phyloP scores from a whole-genome alignment of 2,113 vertebrate species.

The Cheilinus undulatus region DNA sequence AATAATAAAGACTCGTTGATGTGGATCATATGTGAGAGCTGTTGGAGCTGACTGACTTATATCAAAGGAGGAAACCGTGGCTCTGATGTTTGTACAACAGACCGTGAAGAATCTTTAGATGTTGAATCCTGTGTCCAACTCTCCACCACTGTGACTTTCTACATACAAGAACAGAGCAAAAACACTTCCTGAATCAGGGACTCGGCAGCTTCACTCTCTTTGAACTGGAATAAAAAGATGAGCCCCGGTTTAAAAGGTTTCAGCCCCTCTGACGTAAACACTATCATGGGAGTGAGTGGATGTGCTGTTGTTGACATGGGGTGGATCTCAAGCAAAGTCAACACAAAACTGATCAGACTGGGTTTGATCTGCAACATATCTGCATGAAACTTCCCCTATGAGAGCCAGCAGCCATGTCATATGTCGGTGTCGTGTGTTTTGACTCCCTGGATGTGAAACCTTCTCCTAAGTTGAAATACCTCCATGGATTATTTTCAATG shows the following conservation, averaged over 20 bases:
- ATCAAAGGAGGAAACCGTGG: slow-evolving; percentile 19
- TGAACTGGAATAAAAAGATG: slow-evolving; percentile 46
- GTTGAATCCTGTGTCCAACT: slow-evolving; percentile 39
- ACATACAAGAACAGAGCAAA: slow-evolving; percentile 53
- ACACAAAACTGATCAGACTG: slow-evolving; percentile 27
- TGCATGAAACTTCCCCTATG: slow-evolving; percentile 43
- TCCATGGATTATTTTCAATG: slow-evolving; percentile 16
- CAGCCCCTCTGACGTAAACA: neutral
- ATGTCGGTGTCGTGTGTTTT: slow-evolving; percentile 18
- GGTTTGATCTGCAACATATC: slow-evolving; percentile 49
- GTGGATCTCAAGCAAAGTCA: slow-evolving; percentile 35
- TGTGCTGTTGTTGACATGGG: slow-evolving; percentile 7
- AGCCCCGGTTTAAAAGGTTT: neutral
- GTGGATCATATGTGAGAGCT: slow-evolving; percentile 16
- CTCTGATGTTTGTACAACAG: slow-evolving; percentile 44
- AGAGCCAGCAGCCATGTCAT: slow-evolving; percentile 29
- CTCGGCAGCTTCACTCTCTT: slow-evolving; percentile 58
- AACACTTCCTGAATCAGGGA: slow-evolving; percentile 74
- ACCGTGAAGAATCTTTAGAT: slow-evolving; percentile 37
- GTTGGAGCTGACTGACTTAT: slow-evolving; percentile 28
- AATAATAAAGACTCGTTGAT: slow-evolving; percentile 38
- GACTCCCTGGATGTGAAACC: slow-evolving; percentile 40
- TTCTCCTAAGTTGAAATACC: slow-evolving; percentile 31
- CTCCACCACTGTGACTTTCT: slow-evolving; percentile 77
- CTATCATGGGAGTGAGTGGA: neutral